Evolutionary conservation across 2,113 vertebrate species (phyloP).

Genomic region (Caretta caretta): DNA sequence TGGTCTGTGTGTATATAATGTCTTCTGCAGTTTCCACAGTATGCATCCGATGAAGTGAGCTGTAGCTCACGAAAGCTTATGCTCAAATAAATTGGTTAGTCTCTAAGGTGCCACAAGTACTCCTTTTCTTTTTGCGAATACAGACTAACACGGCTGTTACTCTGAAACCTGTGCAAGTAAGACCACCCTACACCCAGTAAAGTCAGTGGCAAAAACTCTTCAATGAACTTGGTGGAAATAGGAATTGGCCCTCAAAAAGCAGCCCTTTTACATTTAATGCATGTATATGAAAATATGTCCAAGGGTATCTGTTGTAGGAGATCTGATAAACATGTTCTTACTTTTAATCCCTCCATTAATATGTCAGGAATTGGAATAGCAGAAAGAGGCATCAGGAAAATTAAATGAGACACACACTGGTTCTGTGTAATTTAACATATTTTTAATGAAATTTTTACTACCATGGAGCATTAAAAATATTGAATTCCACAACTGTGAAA

Average conservation of each 20-base stretch:
- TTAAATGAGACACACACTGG: rapidly evolving
- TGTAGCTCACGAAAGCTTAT: too few species aligned
- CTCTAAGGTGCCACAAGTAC: too few species aligned
- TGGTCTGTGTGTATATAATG: too few species aligned
- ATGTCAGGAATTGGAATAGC: neutral
- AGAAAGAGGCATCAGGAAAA: neutral
- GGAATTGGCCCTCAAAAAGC: neutral
- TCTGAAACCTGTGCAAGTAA: neutral
- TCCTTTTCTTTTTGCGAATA: too few species aligned
- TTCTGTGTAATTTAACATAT: neutral
- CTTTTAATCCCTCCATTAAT: neutral
- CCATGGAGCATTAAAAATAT: neutral
- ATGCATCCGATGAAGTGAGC: too few species aligned
- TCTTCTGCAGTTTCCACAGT: too few species aligned
- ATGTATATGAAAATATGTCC: neutral
- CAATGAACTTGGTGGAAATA: neutral
- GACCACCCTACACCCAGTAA: neutral
- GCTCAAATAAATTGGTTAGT: too few species aligned
- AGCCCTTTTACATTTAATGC: neutral
- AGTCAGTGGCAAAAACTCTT: neutral
- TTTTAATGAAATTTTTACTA: neutral
- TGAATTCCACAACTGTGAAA: neutral
- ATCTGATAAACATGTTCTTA: neutral
- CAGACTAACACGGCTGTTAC: too few species aligned
- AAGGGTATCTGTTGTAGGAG: neutral